Base-by-base conservation (phyloP, 2,888 invertebrate species). In the Leucania comma region DNA sequence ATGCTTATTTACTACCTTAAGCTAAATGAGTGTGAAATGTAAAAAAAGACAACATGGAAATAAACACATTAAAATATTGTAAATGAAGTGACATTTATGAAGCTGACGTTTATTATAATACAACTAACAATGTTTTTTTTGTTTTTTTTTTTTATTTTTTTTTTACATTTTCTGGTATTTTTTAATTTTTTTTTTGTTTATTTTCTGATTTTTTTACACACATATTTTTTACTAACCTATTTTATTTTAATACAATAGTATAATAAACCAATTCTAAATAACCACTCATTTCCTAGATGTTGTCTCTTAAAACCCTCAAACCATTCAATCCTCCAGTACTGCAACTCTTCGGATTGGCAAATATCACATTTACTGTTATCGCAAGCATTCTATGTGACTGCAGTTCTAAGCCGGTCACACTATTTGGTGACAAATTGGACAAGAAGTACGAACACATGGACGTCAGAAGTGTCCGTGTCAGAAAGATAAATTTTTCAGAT, bases 201-300 rank as follows among this genome's bases (percentile, higher is more conserved):
- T 46, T 46, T 24, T 42, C n/a, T 26, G 2, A 5, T 26, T 14
- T 14, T 20, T 14, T 8, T 2, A n/a, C 2, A n/a, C 6, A 24
- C 6, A 42, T 3, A 8, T 26, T 59, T 20, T 3, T 42, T 12
- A 26, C 22, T 46, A 14, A n/a, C 9, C 5, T 26, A 9, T 60
- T 59, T 46, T 14, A 46, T 24, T 38, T 5, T 24, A 12, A n/a
- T 12, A 26, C 14, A n/a, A n/a, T n/a, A n/a, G n/a, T n/a, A n/a
- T n/a, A n/a, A n/a, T 10, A 20, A 32, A 56, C 29, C 29, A 24
- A 14, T n/a, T 50, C 22, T 22, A 17, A 3, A 50, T 48, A 4
- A 17, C 46, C 17, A 22, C 48, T 17, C 32, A 61, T 32, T 61
- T 50, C 51, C 32, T 29, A 61, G 61, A 50, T 61, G 50, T 61